Evolutionary conservation across 1,140 invertebrate genomes (phyloP).

Genomic region (Galleria mellonella): DNA sequence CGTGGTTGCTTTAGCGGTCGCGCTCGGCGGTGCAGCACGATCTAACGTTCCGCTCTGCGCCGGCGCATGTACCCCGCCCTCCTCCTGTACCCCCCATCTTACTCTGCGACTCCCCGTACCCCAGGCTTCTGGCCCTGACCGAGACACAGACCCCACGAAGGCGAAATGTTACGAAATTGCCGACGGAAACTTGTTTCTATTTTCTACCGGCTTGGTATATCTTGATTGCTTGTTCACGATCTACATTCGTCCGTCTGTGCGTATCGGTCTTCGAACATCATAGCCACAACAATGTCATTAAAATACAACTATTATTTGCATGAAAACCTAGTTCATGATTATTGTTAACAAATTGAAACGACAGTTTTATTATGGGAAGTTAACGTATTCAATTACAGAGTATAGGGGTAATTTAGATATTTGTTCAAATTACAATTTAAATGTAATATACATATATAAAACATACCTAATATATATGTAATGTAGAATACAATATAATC

Average conservation of each 20-base stretch:
- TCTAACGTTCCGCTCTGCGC: constrained; percentile 65
- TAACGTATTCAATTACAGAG: background rate
- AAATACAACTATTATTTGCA: no score
- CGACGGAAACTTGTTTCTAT: constrained; percentile 19
- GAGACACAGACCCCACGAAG: constrained; percentile 44
- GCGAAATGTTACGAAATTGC: constrained; percentile 51
- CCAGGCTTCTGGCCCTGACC: constrained; percentile 50
- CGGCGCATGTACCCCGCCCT: constrained; percentile 28
- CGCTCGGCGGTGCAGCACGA: constrained; percentile 68
- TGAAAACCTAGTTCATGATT: no score
- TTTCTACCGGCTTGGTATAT: no score
- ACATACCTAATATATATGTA: no score
- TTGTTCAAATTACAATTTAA: no score
- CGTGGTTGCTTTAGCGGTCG: constrained; percentile 54
- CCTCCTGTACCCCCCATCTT: constrained; percentile 11
- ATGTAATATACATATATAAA: no score
- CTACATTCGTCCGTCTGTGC: no score
- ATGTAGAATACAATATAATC: no score
- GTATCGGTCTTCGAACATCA: no score
- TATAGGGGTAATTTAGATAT: constrained; percentile 3
- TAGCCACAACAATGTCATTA: no score
- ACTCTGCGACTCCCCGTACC: constrained; percentile 11
- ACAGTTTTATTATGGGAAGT: background rate
- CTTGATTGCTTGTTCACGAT: constrained; percentile 3
- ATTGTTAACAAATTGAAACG: background rate